Evolutionary conservation across 2,797 vertebrate genomes (phyloP).

Genomic region (Argentina silus): DNA sequence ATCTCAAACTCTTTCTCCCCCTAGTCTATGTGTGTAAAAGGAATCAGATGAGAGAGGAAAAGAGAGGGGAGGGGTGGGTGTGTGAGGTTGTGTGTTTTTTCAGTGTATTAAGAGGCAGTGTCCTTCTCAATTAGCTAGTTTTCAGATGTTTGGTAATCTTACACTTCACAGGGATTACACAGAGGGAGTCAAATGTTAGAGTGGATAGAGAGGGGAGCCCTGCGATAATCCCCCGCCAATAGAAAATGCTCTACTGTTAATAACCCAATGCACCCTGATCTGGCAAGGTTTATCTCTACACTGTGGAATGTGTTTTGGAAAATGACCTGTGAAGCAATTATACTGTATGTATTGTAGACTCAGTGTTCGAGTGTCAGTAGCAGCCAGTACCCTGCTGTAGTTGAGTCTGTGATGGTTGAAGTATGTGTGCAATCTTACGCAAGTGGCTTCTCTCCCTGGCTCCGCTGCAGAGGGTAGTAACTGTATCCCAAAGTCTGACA

Average conservation of each 20-base stretch:
- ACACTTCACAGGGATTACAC: not conserved
- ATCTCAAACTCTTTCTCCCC: not conserved
- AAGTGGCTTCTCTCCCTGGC: not conserved
- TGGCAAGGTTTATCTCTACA: not conserved
- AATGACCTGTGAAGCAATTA: no score
- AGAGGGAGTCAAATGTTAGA: not conserved
- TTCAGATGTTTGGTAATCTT: conserved; percentile 8
- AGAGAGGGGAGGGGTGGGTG: not conserved
- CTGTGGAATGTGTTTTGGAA: no score
- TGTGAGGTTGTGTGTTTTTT: not conserved
- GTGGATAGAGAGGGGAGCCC: not conserved
- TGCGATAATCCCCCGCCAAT: not conserved
- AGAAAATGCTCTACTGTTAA: not conserved
- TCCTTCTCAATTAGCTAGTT: not conserved
- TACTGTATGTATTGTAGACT: no score
- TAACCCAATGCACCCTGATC: not conserved
- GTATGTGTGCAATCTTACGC: not conserved
- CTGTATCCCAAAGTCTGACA: conserved; percentile 1
- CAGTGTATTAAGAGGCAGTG: not conserved
- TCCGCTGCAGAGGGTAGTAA: not conserved
- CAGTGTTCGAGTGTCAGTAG: no score
- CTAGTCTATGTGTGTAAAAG: not conserved
- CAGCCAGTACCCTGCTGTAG: not conserved
- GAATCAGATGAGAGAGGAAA: not conserved
- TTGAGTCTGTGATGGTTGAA: not conserved